These are phyloP conservation scores for Calcarius ornatus DNA, from an alignment of 2,113 vertebrate genomes.

Conservation along the genomic window DNA sequence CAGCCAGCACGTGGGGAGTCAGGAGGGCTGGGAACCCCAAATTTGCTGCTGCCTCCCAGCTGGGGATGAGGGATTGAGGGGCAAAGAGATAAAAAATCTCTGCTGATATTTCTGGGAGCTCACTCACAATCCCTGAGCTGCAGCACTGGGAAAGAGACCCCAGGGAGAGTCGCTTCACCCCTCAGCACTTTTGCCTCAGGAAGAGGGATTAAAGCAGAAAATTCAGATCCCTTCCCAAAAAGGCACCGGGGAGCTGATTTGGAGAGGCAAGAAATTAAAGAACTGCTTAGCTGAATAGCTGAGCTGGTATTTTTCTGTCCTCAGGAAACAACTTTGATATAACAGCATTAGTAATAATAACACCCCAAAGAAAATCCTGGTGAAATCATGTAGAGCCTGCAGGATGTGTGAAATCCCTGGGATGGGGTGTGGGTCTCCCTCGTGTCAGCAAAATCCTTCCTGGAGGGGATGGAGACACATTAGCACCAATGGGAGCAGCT, in stretches of 20 bases:
- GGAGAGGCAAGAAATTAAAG: conserved; percentile 30
- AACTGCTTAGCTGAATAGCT: conserved; percentile 25
- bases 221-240: neutral
- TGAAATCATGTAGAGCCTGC: neutral
- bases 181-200: neutral
- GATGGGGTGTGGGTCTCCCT: neutral
- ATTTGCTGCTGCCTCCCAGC: neutral
- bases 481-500: neutral
- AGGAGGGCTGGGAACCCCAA: neutral
- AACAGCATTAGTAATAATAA: conserved; percentile 15
- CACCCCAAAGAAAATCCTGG: neutral
- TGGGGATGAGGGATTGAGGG: accelerated
- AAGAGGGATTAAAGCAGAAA: neutral
- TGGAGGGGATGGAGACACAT: neutral
- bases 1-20: accelerated
- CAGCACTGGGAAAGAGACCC: neutral
- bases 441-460: neutral
- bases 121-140: accelerated
- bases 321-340: neutral
- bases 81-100: neutral
- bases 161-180: neutral
- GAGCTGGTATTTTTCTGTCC: conserved; percentile 38
- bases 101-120: accelerated
- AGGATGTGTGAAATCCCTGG: conserved; percentile 1
- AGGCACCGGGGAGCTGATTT: neutral